These are phyloP conservation scores for Craniophora ligustri DNA, from an alignment of 2,888 invertebrate genomes.

Conservation along the genomic window DNA sequence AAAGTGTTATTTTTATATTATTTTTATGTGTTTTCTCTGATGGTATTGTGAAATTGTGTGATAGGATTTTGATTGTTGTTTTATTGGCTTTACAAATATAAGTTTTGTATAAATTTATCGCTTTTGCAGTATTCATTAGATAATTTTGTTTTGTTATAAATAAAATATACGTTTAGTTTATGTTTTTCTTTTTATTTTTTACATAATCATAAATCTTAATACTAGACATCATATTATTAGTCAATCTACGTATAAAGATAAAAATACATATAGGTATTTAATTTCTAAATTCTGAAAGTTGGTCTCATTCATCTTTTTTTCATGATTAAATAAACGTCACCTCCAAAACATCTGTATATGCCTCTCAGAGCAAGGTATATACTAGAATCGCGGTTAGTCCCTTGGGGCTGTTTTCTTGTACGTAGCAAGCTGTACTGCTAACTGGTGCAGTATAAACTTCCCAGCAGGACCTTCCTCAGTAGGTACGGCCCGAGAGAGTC, in stretches of 20 bases:
- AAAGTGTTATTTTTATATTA: slow-evolving; percentile 39
- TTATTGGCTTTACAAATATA: slow-evolving; percentile 26
- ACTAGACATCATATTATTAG: not conserved
- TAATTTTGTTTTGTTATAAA: not conserved
- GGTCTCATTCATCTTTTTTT: no score
- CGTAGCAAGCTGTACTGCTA: slow-evolving; percentile 93
- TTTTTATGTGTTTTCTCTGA: slow-evolving; percentile 56
- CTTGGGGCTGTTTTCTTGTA: slow-evolving; percentile 92
- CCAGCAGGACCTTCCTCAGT: slow-evolving; percentile 88
- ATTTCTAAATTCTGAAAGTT: no score
- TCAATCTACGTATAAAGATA: not conserved
- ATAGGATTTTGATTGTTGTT: slow-evolving; percentile 59
- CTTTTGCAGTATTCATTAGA: slow-evolving; percentile 7
- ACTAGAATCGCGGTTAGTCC: slow-evolving; percentile 66
- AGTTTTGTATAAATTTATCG: not conserved
- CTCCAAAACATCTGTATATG: no score
- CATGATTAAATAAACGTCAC: no score
- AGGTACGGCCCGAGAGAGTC: slow-evolving; percentile 93
- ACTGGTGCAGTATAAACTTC: slow-evolving; percentile 92
- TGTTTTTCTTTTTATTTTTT: slow-evolving; percentile 30
- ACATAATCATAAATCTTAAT: slow-evolving; percentile 19
- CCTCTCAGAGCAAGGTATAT: no score
- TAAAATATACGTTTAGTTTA: not conserved
- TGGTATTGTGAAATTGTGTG: slow-evolving; percentile 55
- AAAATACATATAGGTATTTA: no score